Evolutionary conservation across 2,888 invertebrate genomes (phyloP), one percentile per base, ranked within the genome.

Genomic region (Leucania comma): DNA sequence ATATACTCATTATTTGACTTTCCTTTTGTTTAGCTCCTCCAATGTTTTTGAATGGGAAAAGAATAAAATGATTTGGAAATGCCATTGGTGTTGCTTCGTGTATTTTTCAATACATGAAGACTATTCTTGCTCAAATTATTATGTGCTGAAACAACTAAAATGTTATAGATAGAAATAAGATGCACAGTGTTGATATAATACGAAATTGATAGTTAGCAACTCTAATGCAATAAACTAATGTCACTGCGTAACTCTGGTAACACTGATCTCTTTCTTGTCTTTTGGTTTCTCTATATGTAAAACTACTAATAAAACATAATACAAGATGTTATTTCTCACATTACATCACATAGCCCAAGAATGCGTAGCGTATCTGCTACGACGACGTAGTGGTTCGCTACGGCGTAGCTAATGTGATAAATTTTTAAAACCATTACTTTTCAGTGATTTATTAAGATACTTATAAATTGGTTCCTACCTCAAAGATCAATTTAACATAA

Each of bases 1-100:
- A 65, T 79, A 60, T 42, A 53, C 46, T 53, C 57, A 69, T 80
- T 56, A 75, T 57, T 66, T 50, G 62, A 35, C n/a, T 66, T 32
- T 54, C 50, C 26, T 51, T 57, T 57, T 79, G 51, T 53, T 54
- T 32, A 12, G 9, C 4, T 76, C 2, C 38, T 71, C n/a, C 26
- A 29, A 22, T 14, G 14, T 42, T 56, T 32, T 78, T 78, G 32
- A 26, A 12, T 51, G 4, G 9, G 26, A 26, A 32, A 22, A 70
- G 14, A 77, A 22, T 26, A 10, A 24, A 48, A 1, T 26, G 14
- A 20, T 48, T 29, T 54, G n/a, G 10, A 10, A 9, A 5, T 12
- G 5, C 3, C 14, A 1, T 22, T 5, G 1, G 12, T 29, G 1
- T 32, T 0, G 1, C 12, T 3, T n/a, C 12, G 2, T 76, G 48